Evolutionary conservation across 2,113 vertebrate species (phyloP), one percentile per base, ranked within the genome.

Genomic region (Channa argus): DNA sequence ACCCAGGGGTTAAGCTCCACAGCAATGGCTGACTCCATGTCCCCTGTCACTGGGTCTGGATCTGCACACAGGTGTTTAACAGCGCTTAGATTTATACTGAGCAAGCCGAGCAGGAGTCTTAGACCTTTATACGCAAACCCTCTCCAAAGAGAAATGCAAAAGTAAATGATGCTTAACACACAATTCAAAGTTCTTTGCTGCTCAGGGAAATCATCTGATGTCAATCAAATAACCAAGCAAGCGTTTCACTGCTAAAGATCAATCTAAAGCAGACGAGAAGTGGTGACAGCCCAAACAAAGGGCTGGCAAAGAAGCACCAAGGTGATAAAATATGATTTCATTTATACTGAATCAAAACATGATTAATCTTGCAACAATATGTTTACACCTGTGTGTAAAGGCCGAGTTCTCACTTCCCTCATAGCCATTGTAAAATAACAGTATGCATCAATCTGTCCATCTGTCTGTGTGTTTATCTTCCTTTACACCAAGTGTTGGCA

Each of bases 1-100:
- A 99, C 97, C 98, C 98, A 99, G 10, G 98, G 97, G 79, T 97
- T 99, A 73, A 99, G 93, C 36, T 97, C 95, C 10, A 98, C 95
- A 8, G 96, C 97, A 94, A 97, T 95, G 15, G 98, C 97, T 14
- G 98, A 98, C 80, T 99, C 98, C 96, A 99, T 95, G 79, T 96
- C 96, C 54, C 98, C 98, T 4, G 95, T 97, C 85, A 99, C 97
- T 9, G 93, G 91, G 63, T 98, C 96, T 67, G 98, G 98, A 73
- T 98, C 97, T 99, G 83, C 3, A 74, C 54, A 91, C 44, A 39
- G 55, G 34, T 2, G 14, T 61, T 53, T 58, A 41, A 56, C 39
- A n/a, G 49, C 37, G 38, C 54, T 55, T 62, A 41, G 5, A 70
- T 55, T 8, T 11, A 49, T 10, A 38, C 0, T 24, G 44, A 8